These are phyloP conservation scores for Peromyscus attwateri DNA, from an alignment of 2,797 vertebrate species.

Conservation along the genomic window DNA sequence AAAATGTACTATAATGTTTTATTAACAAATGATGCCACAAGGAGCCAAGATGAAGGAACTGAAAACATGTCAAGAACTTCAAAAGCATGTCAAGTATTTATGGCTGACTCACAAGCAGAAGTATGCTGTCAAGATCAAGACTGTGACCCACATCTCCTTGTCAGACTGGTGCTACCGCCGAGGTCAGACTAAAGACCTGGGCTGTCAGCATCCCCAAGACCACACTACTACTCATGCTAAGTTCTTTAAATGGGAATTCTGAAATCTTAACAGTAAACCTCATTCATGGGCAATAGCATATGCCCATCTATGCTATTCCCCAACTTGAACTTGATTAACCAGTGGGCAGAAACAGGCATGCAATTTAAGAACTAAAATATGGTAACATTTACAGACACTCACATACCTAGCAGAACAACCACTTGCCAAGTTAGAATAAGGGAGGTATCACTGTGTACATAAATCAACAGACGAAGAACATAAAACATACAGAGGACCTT, in stretches of 20 bases:
- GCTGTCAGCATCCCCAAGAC: neutral
- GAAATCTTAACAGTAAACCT: constrained; percentile 20
- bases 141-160: neutral
- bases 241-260: constrained; percentile 23
- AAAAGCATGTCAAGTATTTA: neutral
- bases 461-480: neutral
- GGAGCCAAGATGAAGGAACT: neutral
- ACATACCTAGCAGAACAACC: constrained; percentile 2
- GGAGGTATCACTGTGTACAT: constrained; percentile 51
- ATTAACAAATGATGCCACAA: neutral
- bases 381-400: neutral
- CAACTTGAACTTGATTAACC: neutral
- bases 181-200: neutral
- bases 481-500: neutral
- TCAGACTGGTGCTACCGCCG: too few relatives aligned
- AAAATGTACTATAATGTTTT: neutral
- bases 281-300: neutral
- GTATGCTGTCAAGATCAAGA: neutral
- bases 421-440: neutral
- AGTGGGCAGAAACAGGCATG: constrained; percentile 8
- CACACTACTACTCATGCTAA: constrained; percentile 25
- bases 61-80: neutral
- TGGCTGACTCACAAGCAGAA: neutral
- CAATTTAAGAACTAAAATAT: constrained; percentile 27
- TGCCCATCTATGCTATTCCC: neutral